Conservation (phyloP, 2,797 vertebrate genomes). For the Champsocephalus gunnari region DNA sequence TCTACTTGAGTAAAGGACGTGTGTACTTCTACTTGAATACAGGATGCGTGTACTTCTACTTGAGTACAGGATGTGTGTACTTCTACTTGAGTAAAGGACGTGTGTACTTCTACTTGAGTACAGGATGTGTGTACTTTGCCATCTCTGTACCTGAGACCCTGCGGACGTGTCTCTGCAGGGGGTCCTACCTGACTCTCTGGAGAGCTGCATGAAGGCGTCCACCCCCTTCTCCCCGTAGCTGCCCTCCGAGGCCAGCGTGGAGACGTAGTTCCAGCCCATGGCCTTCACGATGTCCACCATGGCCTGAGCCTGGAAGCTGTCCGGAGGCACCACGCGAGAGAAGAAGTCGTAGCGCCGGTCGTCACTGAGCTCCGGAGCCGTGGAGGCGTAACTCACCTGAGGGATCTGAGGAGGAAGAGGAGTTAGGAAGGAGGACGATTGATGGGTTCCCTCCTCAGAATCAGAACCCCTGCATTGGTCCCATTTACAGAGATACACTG, state of each 20-base stretch:
- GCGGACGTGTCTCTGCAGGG: no score
- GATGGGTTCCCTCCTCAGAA: background rate
- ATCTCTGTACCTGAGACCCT: no score
- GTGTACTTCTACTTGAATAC: no score
- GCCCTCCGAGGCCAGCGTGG: conserved; percentile 94
- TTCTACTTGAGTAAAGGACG: no score
- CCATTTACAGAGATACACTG: no score
- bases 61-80: no score
- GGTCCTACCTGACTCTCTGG: conserved; percentile 91
- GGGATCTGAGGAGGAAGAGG: conserved; percentile 87
- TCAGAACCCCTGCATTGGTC: no score
- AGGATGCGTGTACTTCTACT: no score
- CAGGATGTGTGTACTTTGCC: no score
- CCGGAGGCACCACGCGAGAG: conserved; percentile 93
- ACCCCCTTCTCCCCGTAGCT: conserved; percentile 96
- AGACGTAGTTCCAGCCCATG: conserved; percentile 95
- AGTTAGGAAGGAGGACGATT: background rate
- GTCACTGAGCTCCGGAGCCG: conserved; percentile 93
- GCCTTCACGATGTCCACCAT: conserved; percentile 96
- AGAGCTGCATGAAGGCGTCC: conserved; percentile 94
- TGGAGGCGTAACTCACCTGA: conserved; percentile 96
- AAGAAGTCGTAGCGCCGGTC: conserved; percentile 96
- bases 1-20: no score
- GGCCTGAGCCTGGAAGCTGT: conserved; percentile 95
- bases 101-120: no score